Evolutionary conservation across 2,113 vertebrate species (phyloP).

Genomic region (Thinocorus orbignyianus): DNA sequence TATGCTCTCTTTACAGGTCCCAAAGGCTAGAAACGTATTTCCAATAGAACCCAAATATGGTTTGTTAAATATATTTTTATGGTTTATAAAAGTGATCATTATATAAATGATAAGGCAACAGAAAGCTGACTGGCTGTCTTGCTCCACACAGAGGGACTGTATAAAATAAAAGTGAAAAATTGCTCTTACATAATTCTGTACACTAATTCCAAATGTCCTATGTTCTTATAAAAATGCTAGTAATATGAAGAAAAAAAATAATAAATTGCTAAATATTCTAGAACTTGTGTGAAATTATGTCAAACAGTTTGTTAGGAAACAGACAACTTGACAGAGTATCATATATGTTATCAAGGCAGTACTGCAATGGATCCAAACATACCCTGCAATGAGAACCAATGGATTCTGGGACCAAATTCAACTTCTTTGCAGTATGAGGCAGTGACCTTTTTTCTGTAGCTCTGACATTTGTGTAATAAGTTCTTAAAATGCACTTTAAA

Average conservation of each 20-base stretch:
- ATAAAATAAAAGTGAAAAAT: not conserved
- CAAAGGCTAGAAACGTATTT: not conserved
- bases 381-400: not conserved
- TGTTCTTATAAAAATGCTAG: not conserved
- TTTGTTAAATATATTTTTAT: conserved; percentile 29
- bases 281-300: not conserved
- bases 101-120: not conserved
- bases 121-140: not conserved
- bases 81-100: conserved; percentile 14
- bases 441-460: not conserved
- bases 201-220: not conserved
- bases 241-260: not conserved
- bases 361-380: not conserved
- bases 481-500: not conserved
- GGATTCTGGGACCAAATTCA: not conserved
- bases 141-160: not conserved
- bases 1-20: not conserved
- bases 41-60: not conserved
- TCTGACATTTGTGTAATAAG: not conserved
- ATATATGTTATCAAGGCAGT: not conserved
- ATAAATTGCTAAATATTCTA: not conserved
- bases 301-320: not conserved
- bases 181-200: not conserved
- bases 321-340: not conserved
- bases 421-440: not conserved